These are phyloP conservation scores for Pachyuromys duprasi DNA, from an alignment of 2,797 vertebrate genomes.

Conservation along the genomic window DNA sequence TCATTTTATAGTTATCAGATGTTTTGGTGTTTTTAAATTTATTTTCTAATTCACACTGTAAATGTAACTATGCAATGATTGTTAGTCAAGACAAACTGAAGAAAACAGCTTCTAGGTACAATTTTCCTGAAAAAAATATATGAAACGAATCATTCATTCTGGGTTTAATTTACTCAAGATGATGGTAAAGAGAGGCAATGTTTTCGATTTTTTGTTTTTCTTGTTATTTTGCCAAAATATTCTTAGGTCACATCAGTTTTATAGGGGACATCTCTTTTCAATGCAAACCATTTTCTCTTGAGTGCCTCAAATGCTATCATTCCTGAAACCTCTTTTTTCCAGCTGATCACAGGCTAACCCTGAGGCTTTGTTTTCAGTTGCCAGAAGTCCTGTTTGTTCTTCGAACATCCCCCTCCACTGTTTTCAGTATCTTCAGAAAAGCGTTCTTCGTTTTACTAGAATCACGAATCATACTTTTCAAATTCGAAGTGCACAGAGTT, in stretches of 20 bases:
- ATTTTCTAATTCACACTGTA: slow-evolving; percentile 31
- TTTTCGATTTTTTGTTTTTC: background rate
- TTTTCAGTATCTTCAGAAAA: slow-evolving; percentile 42
- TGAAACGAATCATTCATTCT: slow-evolving; percentile 7
- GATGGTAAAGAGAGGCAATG: background rate
- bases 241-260: background rate
- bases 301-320: background rate
- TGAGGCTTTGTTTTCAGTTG: background rate
- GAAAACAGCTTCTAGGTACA: background rate
- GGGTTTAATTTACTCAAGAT: background rate
- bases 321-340: background rate
- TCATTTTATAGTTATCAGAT: slow-evolving; percentile 13
- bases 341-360: background rate
- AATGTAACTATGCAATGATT: background rate
- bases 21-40: background rate
- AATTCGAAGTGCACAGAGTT: background rate
- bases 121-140: slow-evolving; percentile 18
- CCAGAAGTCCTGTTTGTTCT: background rate
- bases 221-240: background rate
- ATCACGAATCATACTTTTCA: slow-evolving; percentile 21
- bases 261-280: background rate
- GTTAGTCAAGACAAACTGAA: slow-evolving; percentile 6
- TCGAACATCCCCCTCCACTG: background rate
- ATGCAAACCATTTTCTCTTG: background rate
- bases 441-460: background rate